Evolutionary conservation across 37 sponge, comb jelly and placozoan species (phyloP).

Genomic region (Spongia lamella): DNA sequence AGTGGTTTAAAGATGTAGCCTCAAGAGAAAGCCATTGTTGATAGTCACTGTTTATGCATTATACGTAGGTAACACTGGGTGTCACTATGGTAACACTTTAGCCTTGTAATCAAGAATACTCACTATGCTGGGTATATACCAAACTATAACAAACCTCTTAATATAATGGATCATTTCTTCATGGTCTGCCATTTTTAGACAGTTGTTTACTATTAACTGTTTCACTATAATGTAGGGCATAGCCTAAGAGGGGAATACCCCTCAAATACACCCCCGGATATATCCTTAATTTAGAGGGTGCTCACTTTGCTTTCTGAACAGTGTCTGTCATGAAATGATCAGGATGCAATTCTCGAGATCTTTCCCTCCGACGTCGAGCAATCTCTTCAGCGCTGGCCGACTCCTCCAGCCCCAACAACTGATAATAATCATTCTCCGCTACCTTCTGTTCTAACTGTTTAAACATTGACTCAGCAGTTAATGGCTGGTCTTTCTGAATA

Average conservation of each 20-base stretch:
- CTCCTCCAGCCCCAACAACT: slow-evolving; percentile 61
- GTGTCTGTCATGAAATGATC: slow-evolving; percentile 72
- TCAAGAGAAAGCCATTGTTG: too few species aligned
- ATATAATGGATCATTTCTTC: too few species aligned
- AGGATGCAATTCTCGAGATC: slow-evolving; percentile 73
- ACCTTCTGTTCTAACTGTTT: slow-evolving; percentile 19
- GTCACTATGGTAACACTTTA: too few species aligned
- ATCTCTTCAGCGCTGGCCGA: slow-evolving; percentile 56
- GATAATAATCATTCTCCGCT: slow-evolving; percentile 76
- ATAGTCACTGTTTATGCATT: too few species aligned
- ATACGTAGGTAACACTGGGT: too few species aligned
- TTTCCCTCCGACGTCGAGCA: slow-evolving; percentile 63
- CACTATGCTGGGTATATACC: too few species aligned
- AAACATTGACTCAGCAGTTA: slow-evolving; percentile 1
- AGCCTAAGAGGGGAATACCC: too few species aligned
- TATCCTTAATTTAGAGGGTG: background rate
- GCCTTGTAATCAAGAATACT: too few species aligned
- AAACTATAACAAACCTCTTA: too few species aligned
- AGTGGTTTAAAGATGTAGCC: background rate
- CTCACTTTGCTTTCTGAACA: slow-evolving; percentile 32
- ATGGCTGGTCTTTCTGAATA: background rate
- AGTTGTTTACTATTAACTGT: too few species aligned
- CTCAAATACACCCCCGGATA: slow-evolving; percentile 4
- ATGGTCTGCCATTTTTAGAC: too few species aligned
- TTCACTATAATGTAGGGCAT: too few species aligned